These are phyloP conservation scores for Columba janthina DNA, from an alignment of 2,113 vertebrate genomes.

Conservation along the genomic window DNA sequence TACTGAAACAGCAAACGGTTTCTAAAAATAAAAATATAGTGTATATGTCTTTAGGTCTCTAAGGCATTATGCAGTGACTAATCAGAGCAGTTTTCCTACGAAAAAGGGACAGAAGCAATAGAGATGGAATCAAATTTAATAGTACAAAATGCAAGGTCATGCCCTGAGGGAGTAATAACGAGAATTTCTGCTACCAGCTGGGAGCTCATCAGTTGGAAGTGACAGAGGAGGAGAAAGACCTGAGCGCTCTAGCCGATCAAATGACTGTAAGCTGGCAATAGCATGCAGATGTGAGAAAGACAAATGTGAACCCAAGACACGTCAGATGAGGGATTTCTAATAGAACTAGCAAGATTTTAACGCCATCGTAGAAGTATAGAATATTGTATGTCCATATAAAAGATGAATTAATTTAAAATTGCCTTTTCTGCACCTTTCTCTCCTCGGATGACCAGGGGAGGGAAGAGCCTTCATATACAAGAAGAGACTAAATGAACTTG, in stretches of 20 bases:
- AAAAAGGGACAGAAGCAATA: constrained; percentile 58
- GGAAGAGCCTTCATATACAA: constrained; percentile 13
- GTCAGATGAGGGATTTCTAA: constrained; percentile 48
- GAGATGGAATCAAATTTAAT: constrained; percentile 66
- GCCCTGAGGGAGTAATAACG: constrained; percentile 65
- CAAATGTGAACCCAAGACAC: constrained; percentile 24
- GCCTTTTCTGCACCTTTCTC: not conserved
- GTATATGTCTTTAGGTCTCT: constrained; percentile 59
- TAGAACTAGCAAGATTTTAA: constrained; percentile 38
- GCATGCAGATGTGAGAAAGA: constrained; percentile 62
- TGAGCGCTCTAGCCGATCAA: constrained; percentile 6
- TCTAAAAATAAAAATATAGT: constrained; percentile 67
- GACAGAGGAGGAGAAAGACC: constrained; percentile 65
- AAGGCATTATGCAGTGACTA: constrained; percentile 52
- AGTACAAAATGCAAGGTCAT: constrained; percentile 51
- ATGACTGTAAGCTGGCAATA: constrained; percentile 48
- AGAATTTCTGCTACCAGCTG: constrained; percentile 70
- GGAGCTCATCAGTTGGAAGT: constrained; percentile 68
- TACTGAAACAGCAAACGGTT: constrained; percentile 58
- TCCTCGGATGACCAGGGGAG: not conserved
- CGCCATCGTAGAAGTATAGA: not conserved
- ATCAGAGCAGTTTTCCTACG: constrained; percentile 43
- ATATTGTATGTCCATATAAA: constrained; percentile 17
- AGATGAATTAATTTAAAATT: constrained; percentile 45
- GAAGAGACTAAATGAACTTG: constrained; percentile 33